Evolutionary conservation across 2,888 invertebrate species (phyloP).

Genomic region (Isotomurus palustris): DNA sequence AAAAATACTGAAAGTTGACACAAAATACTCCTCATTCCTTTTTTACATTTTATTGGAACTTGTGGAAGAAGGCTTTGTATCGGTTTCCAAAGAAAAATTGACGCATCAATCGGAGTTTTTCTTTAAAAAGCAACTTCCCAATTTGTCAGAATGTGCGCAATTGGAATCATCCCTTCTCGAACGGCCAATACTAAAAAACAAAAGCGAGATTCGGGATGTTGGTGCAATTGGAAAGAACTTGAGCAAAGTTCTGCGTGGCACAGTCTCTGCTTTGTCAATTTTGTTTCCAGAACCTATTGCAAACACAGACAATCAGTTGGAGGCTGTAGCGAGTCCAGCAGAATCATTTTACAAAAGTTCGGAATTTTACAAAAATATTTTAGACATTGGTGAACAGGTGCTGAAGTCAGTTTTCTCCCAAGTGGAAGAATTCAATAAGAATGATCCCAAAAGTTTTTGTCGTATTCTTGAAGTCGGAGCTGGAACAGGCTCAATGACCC

Average conservation of each 20-base stretch:
- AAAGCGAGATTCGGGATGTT: no score
- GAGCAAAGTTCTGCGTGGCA: background rate
- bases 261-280: background rate
- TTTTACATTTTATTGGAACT: background rate
- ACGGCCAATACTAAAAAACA: no score
- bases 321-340: background rate
- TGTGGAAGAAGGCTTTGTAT: background rate
- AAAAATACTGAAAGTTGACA: background rate
- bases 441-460: background rate
- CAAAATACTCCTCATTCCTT: background rate
- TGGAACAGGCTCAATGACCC: conserved; percentile 20
- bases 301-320: conserved; percentile 14
- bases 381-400: no score
- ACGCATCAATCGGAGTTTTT: no score
- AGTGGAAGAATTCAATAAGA: background rate
- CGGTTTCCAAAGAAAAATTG: background rate
- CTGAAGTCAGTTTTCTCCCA: no score
- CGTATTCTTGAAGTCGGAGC: conserved; percentile 27
- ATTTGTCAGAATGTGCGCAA: no score
- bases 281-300: conserved; percentile 20
- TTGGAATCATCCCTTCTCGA: no score
- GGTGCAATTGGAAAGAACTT: conserved; percentile 7
- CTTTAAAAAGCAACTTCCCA: no score
- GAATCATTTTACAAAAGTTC: conserved; percentile 1
- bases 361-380: background rate